Evolutionary conservation across 2,797 vertebrate species (phyloP), one percentile per base, ranked within the genome.

Genomic region (Sylvia borin): DNA sequence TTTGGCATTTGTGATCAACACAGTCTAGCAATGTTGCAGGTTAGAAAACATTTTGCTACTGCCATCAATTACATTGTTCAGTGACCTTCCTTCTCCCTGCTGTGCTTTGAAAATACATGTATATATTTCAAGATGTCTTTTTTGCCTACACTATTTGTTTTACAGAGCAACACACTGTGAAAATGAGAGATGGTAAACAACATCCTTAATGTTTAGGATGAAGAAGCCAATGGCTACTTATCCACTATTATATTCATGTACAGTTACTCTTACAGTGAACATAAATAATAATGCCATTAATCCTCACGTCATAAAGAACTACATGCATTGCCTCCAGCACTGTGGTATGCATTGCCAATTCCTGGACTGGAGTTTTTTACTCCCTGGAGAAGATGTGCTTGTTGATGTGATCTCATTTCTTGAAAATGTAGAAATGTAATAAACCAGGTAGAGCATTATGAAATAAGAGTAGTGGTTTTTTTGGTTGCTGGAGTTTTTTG

Each of bases 231-330:
- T 93, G 85, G 74, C 65, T 95, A 76, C 88, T 96, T 92, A 88
- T 77, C 62, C 76, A 83, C 72, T 45, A 90, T 96, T 92, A 92
- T 70, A 95, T 78, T 96, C 90, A 92, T 85, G 75, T 80, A 90
- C 71, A 91, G 82, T 96, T 95, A 90, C 55, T 93, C 64, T 83
- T 90, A 80, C 61, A 91, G n/a, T 62, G 77, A 90, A 86, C 85
- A 95, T 95, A 95, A 95, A 96, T 95, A 95, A 95, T 90, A 96
- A 94, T 87, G n/a, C 38, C 68, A 95, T 95, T 96, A 89, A 91
- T 91, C 85, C 66, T 94, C 25, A 40, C 12, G 42, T 74, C 1
- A 6, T 47, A 51, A 43, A 65, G 74, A 88, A 42, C n/a, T 75
- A 60, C 48, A 81, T 57, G 60, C 32, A 75, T 54, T 66, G 58